phyloP scores from a whole-genome alignment of 2,888 invertebrate genomes.

The Portevinia maculata region DNA sequence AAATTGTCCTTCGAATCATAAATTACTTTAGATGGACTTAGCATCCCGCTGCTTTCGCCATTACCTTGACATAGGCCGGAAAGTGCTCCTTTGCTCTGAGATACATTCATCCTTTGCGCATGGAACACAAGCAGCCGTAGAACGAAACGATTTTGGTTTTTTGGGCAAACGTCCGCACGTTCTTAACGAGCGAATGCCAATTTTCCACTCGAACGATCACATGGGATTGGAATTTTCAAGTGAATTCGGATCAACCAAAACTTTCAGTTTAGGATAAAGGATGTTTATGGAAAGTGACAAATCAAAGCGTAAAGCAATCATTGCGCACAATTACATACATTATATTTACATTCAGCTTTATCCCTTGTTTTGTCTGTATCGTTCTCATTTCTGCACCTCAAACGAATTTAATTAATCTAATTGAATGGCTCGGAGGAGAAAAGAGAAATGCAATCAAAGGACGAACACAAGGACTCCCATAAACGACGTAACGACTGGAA shows the following conservation, averaged over 20 bases:
- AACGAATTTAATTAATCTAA: conserved; percentile 73
- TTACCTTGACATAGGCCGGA: conserved; percentile 44
- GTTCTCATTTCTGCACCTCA: conserved; percentile 45
- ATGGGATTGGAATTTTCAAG: conserved; percentile 57
- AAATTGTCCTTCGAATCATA: conserved; percentile 60
- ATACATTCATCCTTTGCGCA: background rate
- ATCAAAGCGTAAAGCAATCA: conserved; percentile 70
- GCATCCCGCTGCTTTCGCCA: conserved; percentile 33
- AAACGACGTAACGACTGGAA: conserved; percentile 70
- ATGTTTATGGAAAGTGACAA: conserved; percentile 63
- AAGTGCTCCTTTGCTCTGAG: conserved; percentile 34
- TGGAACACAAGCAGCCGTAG: background rate
- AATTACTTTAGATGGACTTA: conserved; percentile 68
- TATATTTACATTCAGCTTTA: conserved; percentile 41
- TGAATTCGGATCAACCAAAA: conserved; percentile 12
- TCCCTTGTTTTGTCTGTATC: conserved; percentile 8
- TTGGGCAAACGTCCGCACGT: conserved; percentile 58
- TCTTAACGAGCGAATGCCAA: conserved; percentile 61
- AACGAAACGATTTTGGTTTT: conserved; percentile 1
- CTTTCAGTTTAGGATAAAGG: background rate
- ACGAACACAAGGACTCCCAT: conserved; percentile 43
- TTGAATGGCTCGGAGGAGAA: conserved; percentile 53
- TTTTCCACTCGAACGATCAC: conserved; percentile 52
- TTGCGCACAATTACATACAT: conserved; percentile 59
- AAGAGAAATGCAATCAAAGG: conserved; percentile 61